Base-by-base conservation (phyloP, 1,140 invertebrate genomes). In the Riptortus pedestris region DNA sequence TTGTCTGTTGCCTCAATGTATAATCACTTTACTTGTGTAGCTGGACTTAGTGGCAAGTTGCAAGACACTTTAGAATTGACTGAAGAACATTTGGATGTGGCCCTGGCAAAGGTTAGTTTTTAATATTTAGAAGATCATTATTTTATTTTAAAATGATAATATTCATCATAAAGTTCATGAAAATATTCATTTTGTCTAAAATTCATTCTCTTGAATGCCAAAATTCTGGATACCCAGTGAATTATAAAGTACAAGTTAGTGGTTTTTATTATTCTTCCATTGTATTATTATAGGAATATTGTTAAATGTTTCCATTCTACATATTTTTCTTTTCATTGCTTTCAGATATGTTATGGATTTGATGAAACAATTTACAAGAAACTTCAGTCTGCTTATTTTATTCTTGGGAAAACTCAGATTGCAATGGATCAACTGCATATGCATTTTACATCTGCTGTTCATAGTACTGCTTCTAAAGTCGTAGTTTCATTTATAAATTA, bases 391-490 rank as follows among this genome's bases (percentile, higher is more conserved):
- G 93, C 95, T 0, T 97, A 96, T 70, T 81, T 81, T 22, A 74
- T 93, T 3, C 73, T 95, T 1, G 90, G 90, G 5, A 94, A 93
- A 76, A 90, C 85, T 0, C 83, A 95, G 74, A 87, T 86, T 3
- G 90, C 93, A 0, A 90, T 96, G 80, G 93, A 98, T 77, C 92
- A 96, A 73, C 73, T 96, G 28, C 86, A 91, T 66, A 95, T 98
- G 84, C 93, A 98, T 74, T 95, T 94, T 74, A 89, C 91, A 0
- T 94, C 90, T 55, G 88, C 91, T 0, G 90, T 98, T 59, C 93
- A 96, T 69, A 93, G 91, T 70, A 86, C 85, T 12, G 88, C 93
- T 0, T 86, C 93, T 48, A 83, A 81, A 29, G 82, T 88, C 7
- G 79, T 94, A 0, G 81, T 86, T 63, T 81, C 81, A 0, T 91